Evolutionary conservation across 2,888 invertebrate genomes (phyloP).

Genomic region (Taphrorychus bicolor): DNA sequence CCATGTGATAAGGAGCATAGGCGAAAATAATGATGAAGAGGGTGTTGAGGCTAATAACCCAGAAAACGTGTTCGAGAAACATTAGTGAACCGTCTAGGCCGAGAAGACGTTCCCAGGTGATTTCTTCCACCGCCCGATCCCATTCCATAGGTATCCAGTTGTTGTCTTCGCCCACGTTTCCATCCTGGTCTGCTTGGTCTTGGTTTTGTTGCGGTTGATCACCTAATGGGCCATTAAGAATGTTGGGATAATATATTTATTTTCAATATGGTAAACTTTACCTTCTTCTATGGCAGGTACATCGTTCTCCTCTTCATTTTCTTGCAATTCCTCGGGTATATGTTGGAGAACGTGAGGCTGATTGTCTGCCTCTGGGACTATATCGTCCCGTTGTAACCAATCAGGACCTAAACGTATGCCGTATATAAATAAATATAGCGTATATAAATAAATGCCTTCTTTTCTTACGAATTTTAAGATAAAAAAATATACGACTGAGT

Average conservation of each 20-base stretch:
- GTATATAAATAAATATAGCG: too few relatives aligned
- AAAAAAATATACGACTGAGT: too few relatives aligned
- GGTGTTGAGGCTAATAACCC: conserved; percentile 97
- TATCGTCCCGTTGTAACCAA: conserved; percentile 85
- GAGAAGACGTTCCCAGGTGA: conserved; percentile 96
- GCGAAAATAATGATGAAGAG: conserved; percentile 97
- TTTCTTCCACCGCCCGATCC: conserved; percentile 96
- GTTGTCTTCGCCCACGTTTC: conserved; percentile 75
- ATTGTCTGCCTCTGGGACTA: conserved; percentile 59
- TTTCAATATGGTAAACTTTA: too few relatives aligned
- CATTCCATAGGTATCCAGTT: conserved; percentile 99
- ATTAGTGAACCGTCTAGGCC: conserved; percentile 96
- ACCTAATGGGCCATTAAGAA: too few relatives aligned
- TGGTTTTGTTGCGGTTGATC: conserved; percentile 58
- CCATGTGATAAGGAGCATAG: conserved; percentile 96
- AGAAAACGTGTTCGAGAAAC: conserved; percentile 98
- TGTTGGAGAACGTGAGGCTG: conserved; percentile 54
- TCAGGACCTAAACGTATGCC: conserved; percentile 82
- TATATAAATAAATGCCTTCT: too few relatives aligned
- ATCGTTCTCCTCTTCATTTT: conserved; percentile 52
- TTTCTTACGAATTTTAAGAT: too few relatives aligned
- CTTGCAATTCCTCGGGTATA: conserved; percentile 50
- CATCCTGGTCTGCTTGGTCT: too few relatives aligned
- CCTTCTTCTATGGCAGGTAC: conserved; percentile 46
- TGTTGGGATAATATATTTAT: too few relatives aligned